These are phyloP conservation scores for Eurystomus glaucurus DNA, from an alignment of 2,797 vertebrate genomes.

Conservation along the genomic window DNA sequence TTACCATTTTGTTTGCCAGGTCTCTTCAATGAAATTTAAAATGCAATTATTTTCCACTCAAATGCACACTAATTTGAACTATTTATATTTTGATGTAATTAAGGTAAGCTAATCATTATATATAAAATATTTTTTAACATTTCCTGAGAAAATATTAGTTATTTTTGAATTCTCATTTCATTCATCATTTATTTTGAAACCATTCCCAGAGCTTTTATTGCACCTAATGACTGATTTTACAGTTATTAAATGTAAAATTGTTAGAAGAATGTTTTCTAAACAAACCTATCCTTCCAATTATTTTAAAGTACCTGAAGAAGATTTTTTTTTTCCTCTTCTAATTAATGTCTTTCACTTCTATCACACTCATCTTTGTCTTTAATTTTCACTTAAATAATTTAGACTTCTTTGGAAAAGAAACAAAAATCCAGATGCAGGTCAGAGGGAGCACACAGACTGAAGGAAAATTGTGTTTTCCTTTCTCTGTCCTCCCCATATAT, in stretches of 20 bases:
- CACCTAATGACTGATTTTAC: background rate
- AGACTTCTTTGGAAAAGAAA: background rate
- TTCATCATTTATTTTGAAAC: slow-evolving; percentile 45
- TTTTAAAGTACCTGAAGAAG: background rate
- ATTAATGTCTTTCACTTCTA: background rate
- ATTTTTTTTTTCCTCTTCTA: background rate
- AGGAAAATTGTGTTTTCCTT: background rate
- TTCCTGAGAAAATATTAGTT: slow-evolving; percentile 30
- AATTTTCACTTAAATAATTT: background rate
- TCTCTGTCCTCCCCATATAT: background rate
- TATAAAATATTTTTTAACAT: slow-evolving; percentile 15
- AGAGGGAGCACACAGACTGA: background rate
- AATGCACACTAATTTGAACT: background rate
- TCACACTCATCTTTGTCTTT: background rate
- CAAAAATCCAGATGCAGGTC: background rate
- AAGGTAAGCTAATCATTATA: slow-evolving; percentile 18
- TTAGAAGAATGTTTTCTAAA: slow-evolving; percentile 9
- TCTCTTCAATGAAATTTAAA: slow-evolving; percentile 37
- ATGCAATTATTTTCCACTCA: slow-evolving; percentile 40
- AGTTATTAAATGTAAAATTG: background rate
- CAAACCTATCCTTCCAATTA: background rate
- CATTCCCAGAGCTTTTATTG: background rate
- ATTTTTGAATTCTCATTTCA: slow-evolving; percentile 31
- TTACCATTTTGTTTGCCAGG: slow-evolving; percentile 41
- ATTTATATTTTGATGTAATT: slow-evolving; percentile 44